Base-by-base conservation (phyloP, 2,797 vertebrate genomes). In the Pampus argenteus region DNA sequence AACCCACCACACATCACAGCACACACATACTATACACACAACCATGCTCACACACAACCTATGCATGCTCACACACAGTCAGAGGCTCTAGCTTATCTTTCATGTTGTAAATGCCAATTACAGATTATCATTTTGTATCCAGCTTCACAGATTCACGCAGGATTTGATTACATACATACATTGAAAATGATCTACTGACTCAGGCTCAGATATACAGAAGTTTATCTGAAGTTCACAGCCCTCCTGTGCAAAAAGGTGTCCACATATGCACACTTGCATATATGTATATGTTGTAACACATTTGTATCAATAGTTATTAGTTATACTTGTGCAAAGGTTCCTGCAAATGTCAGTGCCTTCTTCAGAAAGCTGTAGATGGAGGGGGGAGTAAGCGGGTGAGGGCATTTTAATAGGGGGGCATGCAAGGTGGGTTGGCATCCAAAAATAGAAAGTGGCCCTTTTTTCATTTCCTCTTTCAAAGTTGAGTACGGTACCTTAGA, bases 381-480 rank as follows among this genome's bases (percentile, higher is more conserved):
- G 1, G 1, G 4, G 1, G 9, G 8, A 13, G 15, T 47, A 23
- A 13, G 29, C 11, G 23, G 2, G 5, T 31, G 14, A 9, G 58
- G 11, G 14, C 0, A 15, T 34, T 59, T n/a, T 42, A 6, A 20
- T 36, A 36, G 10, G 9, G 31, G 49, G 0, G 25, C 28, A 55
- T 56, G 8, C 9, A 23, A 56, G 65, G 38, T 67, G 23, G 9
- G 11, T 4, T 45, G 7, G 23, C 50, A 55, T 76, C 69, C 50
- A 68, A 26, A 80, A 82, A 76, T 63, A 74, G 47, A 76, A 63
- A 65, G 57, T 28, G 26, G 9, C 22, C 9, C 48, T 58, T 64
- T 26, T 83, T 80, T 72, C 23, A 71, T 79, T 66, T 76, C 0
- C 54, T 48, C 59, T 60, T 71, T 76, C 59, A 82, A 83, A 84